A percentile compares a stretch with the other conserved stretches of the same genome.
Conservation (phyloP, 2,797 vertebrate genomes). For the Kryptopterus vitreolus region DNA sequence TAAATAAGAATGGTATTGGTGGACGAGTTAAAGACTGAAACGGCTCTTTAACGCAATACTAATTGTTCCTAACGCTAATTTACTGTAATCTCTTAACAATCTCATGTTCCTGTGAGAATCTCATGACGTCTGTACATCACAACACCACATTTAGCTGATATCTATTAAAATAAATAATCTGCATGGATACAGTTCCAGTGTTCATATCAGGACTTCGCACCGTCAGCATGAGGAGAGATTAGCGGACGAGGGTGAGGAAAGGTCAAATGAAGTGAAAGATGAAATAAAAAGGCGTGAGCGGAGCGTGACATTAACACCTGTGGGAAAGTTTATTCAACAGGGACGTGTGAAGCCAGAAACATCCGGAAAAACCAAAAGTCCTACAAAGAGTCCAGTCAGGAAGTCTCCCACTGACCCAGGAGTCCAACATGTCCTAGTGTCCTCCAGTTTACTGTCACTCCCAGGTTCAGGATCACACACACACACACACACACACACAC, state of each 20-base stretch:
- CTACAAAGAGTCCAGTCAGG: conserved; percentile 71
- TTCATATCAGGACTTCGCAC: no score
- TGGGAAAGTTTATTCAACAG: conserved; percentile 82
- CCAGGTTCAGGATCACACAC: conserved; percentile 26
- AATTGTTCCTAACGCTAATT: no score
- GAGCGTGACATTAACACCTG: conserved; percentile 66
- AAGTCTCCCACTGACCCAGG: conserved; percentile 49
- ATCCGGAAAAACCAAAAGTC: conserved; percentile 51
- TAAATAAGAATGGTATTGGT: no score
- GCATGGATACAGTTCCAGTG: no score
- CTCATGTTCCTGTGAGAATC: no score
- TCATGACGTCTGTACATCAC: no score
- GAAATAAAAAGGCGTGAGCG: not conserved
- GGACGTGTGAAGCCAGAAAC: conserved; percentile 74
- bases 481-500: not conserved
- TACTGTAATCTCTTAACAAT: no score
- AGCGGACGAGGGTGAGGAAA: not conserved
- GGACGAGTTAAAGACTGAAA: no score
- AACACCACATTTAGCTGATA: no score
- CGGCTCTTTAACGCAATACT: no score
- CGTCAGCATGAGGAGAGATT: not conserved
- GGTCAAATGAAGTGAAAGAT: not conserved
- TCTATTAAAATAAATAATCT: no score
- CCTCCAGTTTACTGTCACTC: conserved; percentile 33
- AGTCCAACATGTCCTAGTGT: conserved; percentile 31